Evolutionary conservation across 1,140 invertebrate species (phyloP).

Genomic region (Drosophila parabipectinata): DNA sequence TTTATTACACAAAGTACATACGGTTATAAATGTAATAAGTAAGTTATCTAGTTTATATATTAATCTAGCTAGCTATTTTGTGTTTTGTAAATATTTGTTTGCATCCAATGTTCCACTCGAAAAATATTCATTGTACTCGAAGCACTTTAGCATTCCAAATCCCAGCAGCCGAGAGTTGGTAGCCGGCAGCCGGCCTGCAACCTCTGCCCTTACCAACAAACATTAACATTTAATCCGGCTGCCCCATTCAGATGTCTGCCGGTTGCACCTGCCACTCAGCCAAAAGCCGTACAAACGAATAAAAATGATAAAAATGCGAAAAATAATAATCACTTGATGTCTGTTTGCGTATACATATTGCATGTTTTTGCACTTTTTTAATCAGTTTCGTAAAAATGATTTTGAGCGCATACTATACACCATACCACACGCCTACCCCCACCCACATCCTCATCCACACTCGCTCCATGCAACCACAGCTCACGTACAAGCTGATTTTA

Average conservation of each 20-base stretch:
- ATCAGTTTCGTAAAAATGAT: constrained; percentile 51
- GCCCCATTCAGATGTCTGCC: constrained; percentile 34
- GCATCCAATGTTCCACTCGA: constrained; percentile 14
- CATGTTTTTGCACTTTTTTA: constrained; percentile 46
- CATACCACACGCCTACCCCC: not conserved
- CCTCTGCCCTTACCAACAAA: not conserved
- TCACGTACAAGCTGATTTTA: constrained; percentile 41
- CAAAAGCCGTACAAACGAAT: constrained; percentile 15
- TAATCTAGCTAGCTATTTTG: constrained; percentile 36
- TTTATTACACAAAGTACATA: constrained; percentile 46
- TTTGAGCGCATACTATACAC: constrained; percentile 26
- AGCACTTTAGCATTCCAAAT: constrained; percentile 6
- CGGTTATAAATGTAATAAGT: constrained; percentile 27
- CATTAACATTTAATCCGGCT: constrained; percentile 61
- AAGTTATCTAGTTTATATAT: constrained; percentile 21
- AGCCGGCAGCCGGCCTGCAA: no score
- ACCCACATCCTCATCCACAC: not conserved
- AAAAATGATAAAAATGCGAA: constrained; percentile 47
- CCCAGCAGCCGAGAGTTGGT: not conserved
- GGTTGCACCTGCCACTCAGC: constrained; percentile 52
- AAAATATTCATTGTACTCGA: constrained; percentile 16
- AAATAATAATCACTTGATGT: constrained; percentile 45
- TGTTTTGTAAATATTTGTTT: constrained; percentile 7
- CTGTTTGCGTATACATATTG: constrained; percentile 41
- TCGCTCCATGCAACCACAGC: not conserved